Evolutionary conservation across 2,113 vertebrate species (phyloP).

Genomic region (Tricholaema leucomelas): DNA sequence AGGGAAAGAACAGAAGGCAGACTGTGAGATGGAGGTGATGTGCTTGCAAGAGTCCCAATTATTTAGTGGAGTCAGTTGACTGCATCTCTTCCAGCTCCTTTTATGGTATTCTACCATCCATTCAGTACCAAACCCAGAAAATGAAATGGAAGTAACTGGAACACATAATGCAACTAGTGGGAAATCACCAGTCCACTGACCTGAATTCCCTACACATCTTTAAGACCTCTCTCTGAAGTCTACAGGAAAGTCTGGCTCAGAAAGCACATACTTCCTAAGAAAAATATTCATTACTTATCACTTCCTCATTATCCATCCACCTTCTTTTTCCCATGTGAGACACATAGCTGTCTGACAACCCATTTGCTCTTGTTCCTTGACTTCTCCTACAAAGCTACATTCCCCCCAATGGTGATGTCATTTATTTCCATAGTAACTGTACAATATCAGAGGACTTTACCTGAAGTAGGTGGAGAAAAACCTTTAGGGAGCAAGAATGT

Average conservation of each 20-base stretch:
- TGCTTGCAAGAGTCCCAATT: background rate
- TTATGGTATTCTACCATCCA: background rate
- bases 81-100: background rate
- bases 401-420: conserved; percentile 23
- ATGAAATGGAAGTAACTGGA: background rate
- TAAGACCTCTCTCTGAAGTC: background rate
- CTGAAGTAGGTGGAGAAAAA: conserved; percentile 18
- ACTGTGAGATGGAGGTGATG: background rate
- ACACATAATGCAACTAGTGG: background rate
- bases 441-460: conserved; percentile 31
- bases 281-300: background rate
- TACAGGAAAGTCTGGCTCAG: background rate
- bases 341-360: background rate
- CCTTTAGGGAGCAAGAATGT: conserved; percentile 1
- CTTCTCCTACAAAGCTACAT: conserved; percentile 18
- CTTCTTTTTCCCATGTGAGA: background rate
- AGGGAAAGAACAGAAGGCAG: background rate
- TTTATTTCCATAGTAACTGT: conserved; percentile 54
- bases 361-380: conserved; percentile 37
- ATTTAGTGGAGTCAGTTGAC: background rate
- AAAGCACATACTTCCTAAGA: background rate
- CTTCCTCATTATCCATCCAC: background rate
- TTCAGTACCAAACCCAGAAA: background rate
- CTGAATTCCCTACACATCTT: background rate
- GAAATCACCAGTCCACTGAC: background rate